Evolutionary conservation across 2,888 invertebrate genomes (phyloP).

Genomic region (Tetramorium bicarinatum): DNA sequence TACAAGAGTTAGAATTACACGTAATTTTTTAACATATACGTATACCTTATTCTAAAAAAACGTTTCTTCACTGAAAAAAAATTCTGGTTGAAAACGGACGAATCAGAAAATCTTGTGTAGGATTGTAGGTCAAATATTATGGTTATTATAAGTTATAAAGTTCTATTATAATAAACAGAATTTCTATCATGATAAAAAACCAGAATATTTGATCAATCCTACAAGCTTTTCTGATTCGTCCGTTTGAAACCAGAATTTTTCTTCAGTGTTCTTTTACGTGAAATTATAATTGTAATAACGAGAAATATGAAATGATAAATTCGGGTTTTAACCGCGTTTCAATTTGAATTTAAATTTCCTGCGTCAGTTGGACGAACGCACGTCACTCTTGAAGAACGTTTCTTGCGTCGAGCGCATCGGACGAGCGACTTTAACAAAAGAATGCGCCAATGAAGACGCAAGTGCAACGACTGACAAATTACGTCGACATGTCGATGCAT

Average conservation of each 20-base stretch:
- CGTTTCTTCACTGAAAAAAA: not conserved
- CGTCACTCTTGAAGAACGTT: not conserved
- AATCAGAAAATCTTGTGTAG: too few species aligned
- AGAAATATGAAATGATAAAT: not conserved
- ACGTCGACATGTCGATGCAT: constrained; percentile 70
- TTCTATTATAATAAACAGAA: too few species aligned
- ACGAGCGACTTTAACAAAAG: constrained; percentile 59
- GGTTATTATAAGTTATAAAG: too few species aligned
- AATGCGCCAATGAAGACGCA: constrained; percentile 38
- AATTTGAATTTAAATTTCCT: not conserved
- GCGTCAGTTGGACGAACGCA: too few species aligned
- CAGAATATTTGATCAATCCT: too few species aligned
- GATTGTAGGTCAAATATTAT: too few species aligned
- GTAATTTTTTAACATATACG: not conserved
- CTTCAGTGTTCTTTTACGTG: too few species aligned
- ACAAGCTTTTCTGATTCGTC: too few species aligned
- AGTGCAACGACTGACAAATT: constrained; percentile 72
- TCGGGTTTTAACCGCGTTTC: not conserved
- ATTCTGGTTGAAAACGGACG: too few species aligned
- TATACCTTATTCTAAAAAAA: not conserved
- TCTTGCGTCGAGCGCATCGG: not conserved
- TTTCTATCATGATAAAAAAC: too few species aligned
- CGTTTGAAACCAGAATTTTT: too few species aligned
- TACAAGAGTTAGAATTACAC: not conserved
- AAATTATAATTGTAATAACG: not conserved